Conservation (phyloP, 1,140 invertebrate species). For the Gerris buenoi region DNA sequence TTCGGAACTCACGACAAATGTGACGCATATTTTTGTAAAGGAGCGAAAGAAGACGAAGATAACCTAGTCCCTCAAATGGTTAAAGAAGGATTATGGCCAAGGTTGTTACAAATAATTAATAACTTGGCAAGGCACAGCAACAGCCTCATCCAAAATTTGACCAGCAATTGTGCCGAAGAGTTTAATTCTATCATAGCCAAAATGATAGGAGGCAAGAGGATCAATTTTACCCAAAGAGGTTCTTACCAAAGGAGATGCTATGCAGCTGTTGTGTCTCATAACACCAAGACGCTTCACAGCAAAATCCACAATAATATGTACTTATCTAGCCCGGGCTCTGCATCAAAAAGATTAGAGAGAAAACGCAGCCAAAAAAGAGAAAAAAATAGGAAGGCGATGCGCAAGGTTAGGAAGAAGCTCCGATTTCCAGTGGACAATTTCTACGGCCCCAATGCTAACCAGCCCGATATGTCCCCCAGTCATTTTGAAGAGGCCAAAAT, state of each 20-base stretch:
- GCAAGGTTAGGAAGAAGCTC: neutral
- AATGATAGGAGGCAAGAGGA: conserved; percentile 16
- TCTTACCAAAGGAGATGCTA: conserved; percentile 12
- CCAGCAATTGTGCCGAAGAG: conserved; percentile 16
- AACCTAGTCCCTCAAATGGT: conserved; percentile 9
- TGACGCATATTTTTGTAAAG: conserved; percentile 8
- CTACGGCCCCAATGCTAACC: neutral
- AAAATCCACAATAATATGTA: conserved; percentile 11
- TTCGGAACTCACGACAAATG: conserved; percentile 13
- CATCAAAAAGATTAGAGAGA: neutral
- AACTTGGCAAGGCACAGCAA: neutral
- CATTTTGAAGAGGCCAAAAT: neutral
- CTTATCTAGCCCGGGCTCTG: neutral
- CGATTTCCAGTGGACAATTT: neutral
- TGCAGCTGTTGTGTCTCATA: conserved; percentile 16
- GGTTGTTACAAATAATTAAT: neutral
- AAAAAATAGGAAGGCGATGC: neutral
- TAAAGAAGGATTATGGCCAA: neutral
- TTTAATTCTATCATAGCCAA: conserved; percentile 13
- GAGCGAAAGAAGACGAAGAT: conserved; percentile 8
- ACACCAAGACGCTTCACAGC: conserved; percentile 10
- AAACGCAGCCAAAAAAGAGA: neutral
- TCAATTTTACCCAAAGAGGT: conserved; percentile 12
- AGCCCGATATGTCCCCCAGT: conserved; percentile 1
- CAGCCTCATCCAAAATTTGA: conserved; percentile 11